Percentiles rank a stretch among this genome's conserved stretches.
Evolutionary conservation across 2,888 invertebrate species (phyloP).

Genomic region (Mystacides longicornis): DNA sequence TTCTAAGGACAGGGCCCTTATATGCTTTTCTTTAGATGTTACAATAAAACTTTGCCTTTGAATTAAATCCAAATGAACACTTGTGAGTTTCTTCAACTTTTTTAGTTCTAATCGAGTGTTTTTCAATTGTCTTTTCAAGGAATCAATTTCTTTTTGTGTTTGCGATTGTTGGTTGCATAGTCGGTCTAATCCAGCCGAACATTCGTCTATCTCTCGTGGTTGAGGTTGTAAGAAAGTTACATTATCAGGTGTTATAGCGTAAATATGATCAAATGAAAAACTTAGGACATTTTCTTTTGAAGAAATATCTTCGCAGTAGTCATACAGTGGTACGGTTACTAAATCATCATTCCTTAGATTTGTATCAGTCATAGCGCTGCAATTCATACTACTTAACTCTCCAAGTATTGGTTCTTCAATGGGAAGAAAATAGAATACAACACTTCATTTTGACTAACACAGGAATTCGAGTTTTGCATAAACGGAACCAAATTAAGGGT

Average conservation of each 20-base stretch:
- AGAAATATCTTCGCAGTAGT: constrained; percentile 36
- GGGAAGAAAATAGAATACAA: too few species aligned
- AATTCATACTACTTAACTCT: constrained; percentile 1
- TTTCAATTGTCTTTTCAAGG: background rate
- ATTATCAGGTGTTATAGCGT: constrained; percentile 39
- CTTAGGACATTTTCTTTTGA: constrained; percentile 50
- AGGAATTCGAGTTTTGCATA: too few species aligned
- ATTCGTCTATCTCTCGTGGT: background rate
- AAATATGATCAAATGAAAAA: constrained; percentile 66
- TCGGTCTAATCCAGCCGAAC: background rate
- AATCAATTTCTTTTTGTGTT: constrained; percentile 7
- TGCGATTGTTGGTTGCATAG: constrained; percentile 21
- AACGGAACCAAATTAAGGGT: too few species aligned
- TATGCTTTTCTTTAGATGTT: constrained; percentile 68
- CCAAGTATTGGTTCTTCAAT: too few species aligned
- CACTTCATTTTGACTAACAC: too few species aligned
- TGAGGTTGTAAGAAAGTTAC: constrained; percentile 15
- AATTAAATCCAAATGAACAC: constrained; percentile 79
- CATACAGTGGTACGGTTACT: background rate
- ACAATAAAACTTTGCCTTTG: constrained; percentile 85
- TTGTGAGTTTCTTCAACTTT: constrained; percentile 68
- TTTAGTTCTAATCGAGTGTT: constrained; percentile 47
- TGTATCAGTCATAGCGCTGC: background rate
- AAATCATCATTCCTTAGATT: background rate
- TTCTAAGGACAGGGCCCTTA: constrained; percentile 65